These are phyloP conservation scores for Epinotia brunnichana DNA, from an alignment of 2,888 invertebrate genomes.

Conservation along the genomic window DNA sequence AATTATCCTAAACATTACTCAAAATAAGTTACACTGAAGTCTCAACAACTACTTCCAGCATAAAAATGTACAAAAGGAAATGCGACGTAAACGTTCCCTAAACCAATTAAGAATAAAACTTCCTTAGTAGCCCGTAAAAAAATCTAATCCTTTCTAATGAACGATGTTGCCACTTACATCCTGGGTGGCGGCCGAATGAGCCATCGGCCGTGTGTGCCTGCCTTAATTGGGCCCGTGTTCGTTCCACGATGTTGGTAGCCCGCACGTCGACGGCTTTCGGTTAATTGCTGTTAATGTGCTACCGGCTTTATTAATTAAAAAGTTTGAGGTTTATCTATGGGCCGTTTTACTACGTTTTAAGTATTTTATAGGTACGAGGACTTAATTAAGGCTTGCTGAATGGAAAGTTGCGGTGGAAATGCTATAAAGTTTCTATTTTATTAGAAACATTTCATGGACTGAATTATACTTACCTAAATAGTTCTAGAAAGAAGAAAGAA, in stretches of 20 bases:
- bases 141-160: constrained; percentile 29
- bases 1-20: too few relatives aligned
- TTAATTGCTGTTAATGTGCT: constrained; percentile 40
- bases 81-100: not conserved
- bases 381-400: too few relatives aligned
- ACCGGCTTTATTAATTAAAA: constrained; percentile 37
- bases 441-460: too few relatives aligned
- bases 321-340: constrained; percentile 10
- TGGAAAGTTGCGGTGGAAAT: too few relatives aligned
- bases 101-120: constrained; percentile 23
- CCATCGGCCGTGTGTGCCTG: constrained; percentile 51
- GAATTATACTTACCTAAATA: too few relatives aligned
- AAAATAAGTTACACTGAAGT: not conserved
- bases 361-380: not conserved
- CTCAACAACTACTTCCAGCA: not conserved
- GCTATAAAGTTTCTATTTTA: too few relatives aligned
- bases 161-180: constrained; percentile 32
- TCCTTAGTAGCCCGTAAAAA: constrained; percentile 23
- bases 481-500: too few relatives aligned
- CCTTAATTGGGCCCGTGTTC: constrained; percentile 61
- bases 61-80: not conserved
- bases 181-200: constrained; percentile 49
- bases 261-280: constrained; percentile 13
- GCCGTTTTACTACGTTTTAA: not conserved
- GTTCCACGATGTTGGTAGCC: constrained; percentile 45